phyloP scores from a whole-genome alignment of 1,140 invertebrate species.

The Macrobrachium rosenbergii region DNA sequence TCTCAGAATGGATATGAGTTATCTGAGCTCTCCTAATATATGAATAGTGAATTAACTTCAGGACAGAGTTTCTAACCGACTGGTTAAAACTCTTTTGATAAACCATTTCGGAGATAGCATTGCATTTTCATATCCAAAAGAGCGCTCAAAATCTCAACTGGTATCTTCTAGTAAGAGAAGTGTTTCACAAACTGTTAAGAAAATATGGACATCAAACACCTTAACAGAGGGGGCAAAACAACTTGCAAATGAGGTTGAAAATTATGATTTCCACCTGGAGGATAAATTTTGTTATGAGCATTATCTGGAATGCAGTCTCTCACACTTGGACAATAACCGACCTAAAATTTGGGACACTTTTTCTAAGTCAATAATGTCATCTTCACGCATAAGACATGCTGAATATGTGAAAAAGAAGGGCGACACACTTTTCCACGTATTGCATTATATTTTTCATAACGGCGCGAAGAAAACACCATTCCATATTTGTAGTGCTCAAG shows the following conservation, averaged over 20 bases:
- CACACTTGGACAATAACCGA: too few species aligned
- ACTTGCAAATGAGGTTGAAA: slow-evolving; percentile 15
- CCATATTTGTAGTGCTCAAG: slow-evolving; percentile 11
- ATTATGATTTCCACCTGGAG: slow-evolving; percentile 19
- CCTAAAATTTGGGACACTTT: slow-evolving; percentile 18
- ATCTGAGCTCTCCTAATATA: background rate
- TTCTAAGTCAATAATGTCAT: too few species aligned
- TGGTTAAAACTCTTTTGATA: slow-evolving; percentile 11
- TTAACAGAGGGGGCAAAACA: slow-evolving; percentile 14
- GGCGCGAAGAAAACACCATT: too few species aligned
- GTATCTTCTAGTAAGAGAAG: slow-evolving; percentile 5
- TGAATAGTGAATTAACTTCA: background rate
- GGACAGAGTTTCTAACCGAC: background rate
- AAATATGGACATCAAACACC: slow-evolving; percentile 21
- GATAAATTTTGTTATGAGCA: too few species aligned
- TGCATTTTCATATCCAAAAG: slow-evolving; percentile 16
- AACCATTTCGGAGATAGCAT: slow-evolving; percentile 5
- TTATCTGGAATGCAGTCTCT: slow-evolving; percentile 13
- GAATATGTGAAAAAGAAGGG: slow-evolving; percentile 29
- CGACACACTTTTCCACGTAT: slow-evolving; percentile 19
- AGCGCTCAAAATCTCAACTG: slow-evolving; percentile 20
- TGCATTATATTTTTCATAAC: slow-evolving; percentile 11
- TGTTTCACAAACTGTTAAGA: slow-evolving; percentile 8
- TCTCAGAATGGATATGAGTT: background rate
- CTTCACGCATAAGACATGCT: background rate